These are phyloP conservation scores for Apistogramma diplotaenia DNA, from an alignment of 2,113 vertebrate species.

Conservation along the genomic window DNA sequence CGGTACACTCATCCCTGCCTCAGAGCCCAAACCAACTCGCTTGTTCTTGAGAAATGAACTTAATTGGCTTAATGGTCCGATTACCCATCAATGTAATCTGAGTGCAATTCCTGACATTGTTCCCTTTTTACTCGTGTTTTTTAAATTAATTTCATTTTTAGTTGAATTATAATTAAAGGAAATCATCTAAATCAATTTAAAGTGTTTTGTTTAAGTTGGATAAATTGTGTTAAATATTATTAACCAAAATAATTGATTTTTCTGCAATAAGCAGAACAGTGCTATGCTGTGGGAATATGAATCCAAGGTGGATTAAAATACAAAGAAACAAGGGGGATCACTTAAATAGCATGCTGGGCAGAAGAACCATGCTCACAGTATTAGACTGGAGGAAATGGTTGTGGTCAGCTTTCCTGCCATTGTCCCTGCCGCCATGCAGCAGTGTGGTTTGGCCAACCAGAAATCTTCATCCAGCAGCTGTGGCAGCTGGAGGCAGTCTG, in stretches of 20 bases:
- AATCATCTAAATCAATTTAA: not conserved
- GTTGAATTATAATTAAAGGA: not conserved
- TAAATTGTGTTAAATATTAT: not conserved
- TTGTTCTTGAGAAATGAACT: not conserved
- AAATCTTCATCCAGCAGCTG: slow-evolving; percentile 49
- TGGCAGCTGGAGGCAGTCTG: slow-evolving; percentile 35
- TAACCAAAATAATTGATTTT: not conserved
- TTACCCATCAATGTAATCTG: not conserved
- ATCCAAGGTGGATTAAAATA: not conserved
- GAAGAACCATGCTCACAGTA: not conserved
- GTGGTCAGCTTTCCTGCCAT: slow-evolving; percentile 49
- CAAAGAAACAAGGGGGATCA: not conserved
- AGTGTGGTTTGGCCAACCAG: slow-evolving; percentile 30
- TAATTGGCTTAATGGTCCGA: not conserved
- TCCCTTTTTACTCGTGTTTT: not conserved
- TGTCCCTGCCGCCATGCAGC: slow-evolving; percentile 40
- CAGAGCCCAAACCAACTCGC: not conserved
- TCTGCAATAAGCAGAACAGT: not conserved
- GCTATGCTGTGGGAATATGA: not conserved
- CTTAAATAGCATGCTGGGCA: not conserved
- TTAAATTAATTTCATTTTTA: not conserved
- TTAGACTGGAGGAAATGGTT: slow-evolving; percentile 41
- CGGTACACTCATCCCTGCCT: not conserved
- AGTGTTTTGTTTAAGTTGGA: not conserved
- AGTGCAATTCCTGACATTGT: not conserved